Evolutionary conservation across 2,113 vertebrate genomes (phyloP), one percentile per base, ranked within the genome.

Genomic region (Mobula hypostoma): DNA sequence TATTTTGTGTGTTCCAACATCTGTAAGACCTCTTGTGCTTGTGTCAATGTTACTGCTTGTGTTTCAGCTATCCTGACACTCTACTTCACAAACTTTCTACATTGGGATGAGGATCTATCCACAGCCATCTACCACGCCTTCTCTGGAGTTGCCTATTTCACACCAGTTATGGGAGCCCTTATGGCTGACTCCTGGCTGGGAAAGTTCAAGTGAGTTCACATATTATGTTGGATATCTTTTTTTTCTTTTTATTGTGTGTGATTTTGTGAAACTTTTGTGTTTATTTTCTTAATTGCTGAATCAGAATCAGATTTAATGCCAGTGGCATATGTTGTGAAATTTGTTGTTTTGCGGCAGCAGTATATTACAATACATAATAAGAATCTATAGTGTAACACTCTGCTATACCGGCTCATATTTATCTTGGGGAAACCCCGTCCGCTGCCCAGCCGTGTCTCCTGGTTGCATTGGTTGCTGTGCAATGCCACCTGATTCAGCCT

Each of bases 171-270:
- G 12, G 99, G 99, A 94, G 99, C 99, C 61, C 94, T 98, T 95
- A 98, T 99, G 90, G 99, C 99, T 56, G 99, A 99, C 95, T 98
- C 98, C 0, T 99, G 98, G 99, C 96, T 99, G 94, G 99, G 99
- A 19, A 99, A 99, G 96, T 99, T 97, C 96, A 99, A 96, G 99
- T 99, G 96, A 98, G 98, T 70, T 83, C 94, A n/a, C 14, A 12
- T 29, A 11, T 87, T 76, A 5, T 58, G 27, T 29, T 56, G 48
- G 27, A 58, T 58, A 29, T 1, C 56, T 29, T 72, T 48, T 48
- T 36, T 29, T 94, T 24, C 92, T 94, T 12, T 91, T 63, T 7
- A 24, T 94, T 94, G 24, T 77, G 24, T 77, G 92, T 94, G 92
- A 58, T 72, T 48, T 12, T 14, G 7, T 63, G 83, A 87, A 87